Conservation (phyloP, 2,888 invertebrate genomes). For the Apotomis turbidana region DNA sequence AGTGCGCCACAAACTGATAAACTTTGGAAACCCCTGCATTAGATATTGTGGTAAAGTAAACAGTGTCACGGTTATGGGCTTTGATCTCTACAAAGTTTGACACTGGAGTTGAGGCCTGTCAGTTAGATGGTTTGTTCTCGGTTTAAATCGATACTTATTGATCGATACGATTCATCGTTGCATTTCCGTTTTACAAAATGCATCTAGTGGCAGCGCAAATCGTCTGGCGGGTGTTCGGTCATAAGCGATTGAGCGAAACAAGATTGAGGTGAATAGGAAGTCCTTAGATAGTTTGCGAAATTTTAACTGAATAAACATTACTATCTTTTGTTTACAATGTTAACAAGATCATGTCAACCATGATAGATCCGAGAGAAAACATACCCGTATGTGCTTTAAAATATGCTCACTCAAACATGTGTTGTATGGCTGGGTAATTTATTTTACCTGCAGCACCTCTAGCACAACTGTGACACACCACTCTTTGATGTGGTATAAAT, state of each 20-base stretch:
- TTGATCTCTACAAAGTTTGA: constrained; percentile 5
- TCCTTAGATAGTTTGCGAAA: background rate
- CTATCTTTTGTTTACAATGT: background rate
- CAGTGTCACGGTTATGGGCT: constrained; percentile 2
- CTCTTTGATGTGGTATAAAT: too few relatives aligned
- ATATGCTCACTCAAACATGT: too few relatives aligned
- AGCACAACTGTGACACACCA: too few relatives aligned
- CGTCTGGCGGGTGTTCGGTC: too few relatives aligned
- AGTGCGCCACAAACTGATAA: too few relatives aligned
- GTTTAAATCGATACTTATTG: background rate
- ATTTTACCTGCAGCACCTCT: too few relatives aligned
- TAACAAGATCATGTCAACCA: background rate
- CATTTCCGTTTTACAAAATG: background rate
- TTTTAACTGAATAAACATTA: constrained; percentile 2
- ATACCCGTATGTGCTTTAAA: background rate
- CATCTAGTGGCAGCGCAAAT: background rate
- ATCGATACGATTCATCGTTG: background rate
- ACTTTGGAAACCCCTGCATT: too few relatives aligned
- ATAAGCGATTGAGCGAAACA: background rate
- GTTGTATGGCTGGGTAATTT: too few relatives aligned
- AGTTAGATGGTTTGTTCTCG: background rate
- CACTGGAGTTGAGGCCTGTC: background rate
- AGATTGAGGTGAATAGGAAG: background rate
- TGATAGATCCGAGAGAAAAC: background rate
- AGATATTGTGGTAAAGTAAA: constrained; percentile 20